A percentile compares a stretch with the other conserved stretches of the same genome.
phyloP scores from a whole-genome alignment of 2,888 invertebrate genomes.

The Malthinus seriepunctatus region DNA sequence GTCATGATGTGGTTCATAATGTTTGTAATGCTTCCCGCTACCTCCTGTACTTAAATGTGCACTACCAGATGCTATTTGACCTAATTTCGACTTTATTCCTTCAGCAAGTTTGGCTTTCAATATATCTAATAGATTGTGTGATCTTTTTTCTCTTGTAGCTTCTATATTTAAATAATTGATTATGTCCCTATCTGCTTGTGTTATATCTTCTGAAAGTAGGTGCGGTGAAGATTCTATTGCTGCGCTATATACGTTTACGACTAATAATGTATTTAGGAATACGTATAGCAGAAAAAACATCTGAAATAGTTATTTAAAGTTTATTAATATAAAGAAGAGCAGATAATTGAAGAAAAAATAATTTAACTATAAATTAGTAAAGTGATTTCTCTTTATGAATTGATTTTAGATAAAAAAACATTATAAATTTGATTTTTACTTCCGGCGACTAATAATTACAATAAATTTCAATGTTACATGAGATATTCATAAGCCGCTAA shows the following conservation, averaged over 20 bases:
- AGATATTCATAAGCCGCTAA: too few species aligned
- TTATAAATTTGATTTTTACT: too few species aligned
- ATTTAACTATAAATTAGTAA: too few species aligned
- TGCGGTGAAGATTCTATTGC: conserved; percentile 42
- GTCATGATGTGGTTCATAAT: conserved; percentile 29
- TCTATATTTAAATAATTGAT: conserved; percentile 39
- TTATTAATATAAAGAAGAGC: too few species aligned
- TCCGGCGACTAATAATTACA: too few species aligned
- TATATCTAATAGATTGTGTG: conserved; percentile 51
- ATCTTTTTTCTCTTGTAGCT: conserved; percentile 46
- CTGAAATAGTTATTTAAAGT: too few species aligned
- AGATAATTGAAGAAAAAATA: too few species aligned
- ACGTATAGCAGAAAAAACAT: conserved; percentile 34
- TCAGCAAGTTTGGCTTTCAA: conserved; percentile 58
- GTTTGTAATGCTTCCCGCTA: conserved; percentile 47
- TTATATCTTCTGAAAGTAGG: conserved; percentile 42
- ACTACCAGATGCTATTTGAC: conserved; percentile 57
- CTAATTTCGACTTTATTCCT: conserved; percentile 59
- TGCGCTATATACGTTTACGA: conserved; percentile 30
- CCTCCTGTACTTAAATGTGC: conserved; percentile 57
- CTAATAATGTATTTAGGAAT: conserved; percentile 22
- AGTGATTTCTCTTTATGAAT: too few species aligned
- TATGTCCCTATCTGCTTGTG: conserved; percentile 39
- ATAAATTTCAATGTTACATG: too few species aligned
- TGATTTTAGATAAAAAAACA: too few species aligned